A percentile compares a stretch with the other conserved stretches of the same genome.
These are phyloP conservation scores for Psix sp. DNA, from an alignment of 1,140 invertebrate genomes.

Conservation along the genomic window DNA sequence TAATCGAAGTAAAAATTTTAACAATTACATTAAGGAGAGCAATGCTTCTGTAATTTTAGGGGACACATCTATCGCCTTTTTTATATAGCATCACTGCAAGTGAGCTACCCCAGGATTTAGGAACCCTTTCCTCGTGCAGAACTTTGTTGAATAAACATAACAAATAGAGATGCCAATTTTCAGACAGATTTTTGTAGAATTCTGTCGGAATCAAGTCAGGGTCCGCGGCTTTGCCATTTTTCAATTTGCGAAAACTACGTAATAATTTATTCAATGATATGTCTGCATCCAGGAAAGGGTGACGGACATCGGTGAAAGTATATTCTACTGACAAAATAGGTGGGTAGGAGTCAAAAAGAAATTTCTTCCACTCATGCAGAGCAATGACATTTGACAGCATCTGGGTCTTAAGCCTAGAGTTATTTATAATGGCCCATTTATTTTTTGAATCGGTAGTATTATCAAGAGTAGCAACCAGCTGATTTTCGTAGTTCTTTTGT, in stretches of 20 bases:
- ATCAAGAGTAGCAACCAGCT: neutral
- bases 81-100: conserved; percentile 9
- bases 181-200: neutral
- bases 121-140: neutral
- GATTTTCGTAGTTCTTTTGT: neutral
- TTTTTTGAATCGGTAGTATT: neutral
- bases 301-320: neutral
- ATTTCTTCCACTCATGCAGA: neutral
- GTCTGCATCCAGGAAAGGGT: neutral
- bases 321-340: neutral
- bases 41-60: conserved; percentile 7
- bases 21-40: conserved; percentile 1
- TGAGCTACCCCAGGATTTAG: neutral
- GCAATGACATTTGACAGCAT: neutral
- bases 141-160: neutral
- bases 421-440: neutral
- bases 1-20: conserved; percentile 13
- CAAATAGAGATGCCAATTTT: neutral
- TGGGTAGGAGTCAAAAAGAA: neutral
- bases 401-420: neutral
- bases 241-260: neutral
- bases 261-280: neutral
- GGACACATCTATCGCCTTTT: conserved; percentile 8
- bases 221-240: neutral
- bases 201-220: neutral